Percentiles rank a stretch among this genome's conserved stretches.
Conservation (phyloP, 2,888 invertebrate genomes). For the Pardosa pseudoannulata region DNA sequence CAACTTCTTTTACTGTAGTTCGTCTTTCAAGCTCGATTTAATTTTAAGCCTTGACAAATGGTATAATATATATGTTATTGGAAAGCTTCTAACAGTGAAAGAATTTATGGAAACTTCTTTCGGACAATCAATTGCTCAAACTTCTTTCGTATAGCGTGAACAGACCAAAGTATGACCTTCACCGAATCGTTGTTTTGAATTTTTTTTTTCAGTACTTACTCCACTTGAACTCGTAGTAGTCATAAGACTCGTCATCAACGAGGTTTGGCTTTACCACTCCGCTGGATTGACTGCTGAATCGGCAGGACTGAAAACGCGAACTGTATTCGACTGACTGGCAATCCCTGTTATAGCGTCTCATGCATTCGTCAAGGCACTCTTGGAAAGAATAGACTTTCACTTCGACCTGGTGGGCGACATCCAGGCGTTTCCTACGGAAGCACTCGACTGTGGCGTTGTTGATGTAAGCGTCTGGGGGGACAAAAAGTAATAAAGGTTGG, state of each 20-base stretch:
- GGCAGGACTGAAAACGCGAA: conserved; percentile 70
- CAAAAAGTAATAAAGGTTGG: conserved; percentile 30
- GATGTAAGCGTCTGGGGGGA: conserved; percentile 82
- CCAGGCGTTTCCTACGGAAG: conserved; percentile 89
- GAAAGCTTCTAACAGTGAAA: no score
- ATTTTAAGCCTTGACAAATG: no score
- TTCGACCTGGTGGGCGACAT: conserved; percentile 92
- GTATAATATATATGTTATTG: no score
- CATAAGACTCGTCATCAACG: conserved; percentile 93
- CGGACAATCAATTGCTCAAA: neutral
- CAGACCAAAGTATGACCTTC: conserved; percentile 47
- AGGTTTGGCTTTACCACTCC: conserved; percentile 82
- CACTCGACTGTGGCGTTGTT: conserved; percentile 87
- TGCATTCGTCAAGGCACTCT: conserved; percentile 92
- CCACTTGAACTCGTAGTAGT: conserved; percentile 85
- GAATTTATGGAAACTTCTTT: no score
- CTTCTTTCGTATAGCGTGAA: conserved; percentile 45
- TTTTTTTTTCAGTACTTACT: conserved; percentile 70
- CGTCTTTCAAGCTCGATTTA: no score
- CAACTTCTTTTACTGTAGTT: no score
- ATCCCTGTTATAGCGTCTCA: conserved; percentile 81
- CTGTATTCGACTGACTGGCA: conserved; percentile 74
- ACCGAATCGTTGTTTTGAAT: no score
- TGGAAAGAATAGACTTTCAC: conserved; percentile 91
- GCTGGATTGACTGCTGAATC: conserved; percentile 81